Base-by-base conservation (phyloP, 2,797 vertebrate genomes). In the Thamnophis elegans region DNA sequence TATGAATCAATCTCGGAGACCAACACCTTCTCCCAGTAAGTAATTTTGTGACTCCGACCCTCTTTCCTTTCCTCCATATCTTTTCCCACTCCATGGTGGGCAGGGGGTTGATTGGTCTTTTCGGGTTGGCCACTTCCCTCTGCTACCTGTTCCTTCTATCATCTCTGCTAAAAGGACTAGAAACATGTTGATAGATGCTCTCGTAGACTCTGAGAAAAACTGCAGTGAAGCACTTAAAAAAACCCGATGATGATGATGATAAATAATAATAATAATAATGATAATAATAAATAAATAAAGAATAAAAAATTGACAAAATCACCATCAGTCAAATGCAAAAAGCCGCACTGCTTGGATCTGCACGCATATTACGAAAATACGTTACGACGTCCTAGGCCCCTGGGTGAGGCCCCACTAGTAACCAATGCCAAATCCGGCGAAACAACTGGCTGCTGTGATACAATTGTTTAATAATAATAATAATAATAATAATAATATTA, bases 21-120 rank as follows among this genome's bases (percentile, higher is more conserved):
- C 11, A 82, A 93, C 89, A 28, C 92, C n/a, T 0, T 62, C 78
- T 16, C 85, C 94, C 91, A 93, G 96, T 97, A 9, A 95, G 95
- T 94, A 89, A 55, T 25, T 12, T 82, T 82, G 42, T 47, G 13
- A 42, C 28, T 68, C 54, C 26, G 2, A 18, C 36, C 12, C 11
- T 68, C 65, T 60, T 18, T 28, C 5, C 18, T 68, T 68, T 51
- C 26, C 28, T 51, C 18, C 8, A 25, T 3, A 47, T 59, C 82
- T 85, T 85, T 5, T n/a, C 65, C 53, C 55, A 32, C 54, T 32
- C 36, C 22, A 58, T 2, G 42, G 65, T 32, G 32, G 28, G 36
- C 56, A 47, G 20, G n/a, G 12, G 42, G 10, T 47, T 82, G 60
- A 3, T 73, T 87, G 25, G 16, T 32, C 13, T 51, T 14, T 86